phyloP scores from a whole-genome alignment of 1,140 invertebrate genomes.

The Venustaconcha ellipsiformis region DNA sequence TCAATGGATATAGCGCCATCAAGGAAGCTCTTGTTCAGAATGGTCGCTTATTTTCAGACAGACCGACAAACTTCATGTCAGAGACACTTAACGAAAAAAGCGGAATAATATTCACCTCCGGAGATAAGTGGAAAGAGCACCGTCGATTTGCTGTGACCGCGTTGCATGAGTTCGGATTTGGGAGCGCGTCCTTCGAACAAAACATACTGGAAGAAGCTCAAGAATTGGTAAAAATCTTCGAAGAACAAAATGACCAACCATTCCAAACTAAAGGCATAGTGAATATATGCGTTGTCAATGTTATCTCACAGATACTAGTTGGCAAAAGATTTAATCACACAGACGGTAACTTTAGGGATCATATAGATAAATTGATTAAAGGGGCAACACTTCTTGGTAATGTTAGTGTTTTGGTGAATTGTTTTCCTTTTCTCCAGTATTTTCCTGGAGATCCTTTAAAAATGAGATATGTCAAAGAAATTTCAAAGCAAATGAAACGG shows the following conservation, averaged over 20 bases:
- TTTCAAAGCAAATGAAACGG: neutral
- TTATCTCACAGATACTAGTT: conserved; percentile 93
- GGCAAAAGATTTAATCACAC: conserved; percentile 82
- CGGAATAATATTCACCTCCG: conserved; percentile 74
- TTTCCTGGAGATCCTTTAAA: conserved; percentile 44
- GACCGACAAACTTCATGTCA: conserved; percentile 25
- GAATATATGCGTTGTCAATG: conserved; percentile 83
- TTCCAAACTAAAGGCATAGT: conserved; percentile 20
- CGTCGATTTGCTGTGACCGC: conserved; percentile 79
- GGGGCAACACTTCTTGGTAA: conserved; percentile 6
- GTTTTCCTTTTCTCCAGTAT: conserved; percentile 32
- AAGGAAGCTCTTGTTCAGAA: conserved; percentile 42
- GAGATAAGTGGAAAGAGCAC: conserved; percentile 86
- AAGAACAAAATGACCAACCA: conserved; percentile 1
- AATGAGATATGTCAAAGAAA: conserved; percentile 15
- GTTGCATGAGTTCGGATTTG: conserved; percentile 82
- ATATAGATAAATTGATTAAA: conserved; percentile 19
- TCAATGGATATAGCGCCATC: conserved; percentile 41
- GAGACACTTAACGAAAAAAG: conserved; percentile 14
- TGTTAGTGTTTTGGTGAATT: conserved; percentile 28
- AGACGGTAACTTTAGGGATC: conserved; percentile 30
- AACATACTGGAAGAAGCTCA: conserved; percentile 74
- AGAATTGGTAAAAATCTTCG: conserved; percentile 20
- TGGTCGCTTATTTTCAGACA: conserved; percentile 32
- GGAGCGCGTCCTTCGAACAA: conserved; percentile 74